Evolutionary conservation across 2,113 vertebrate genomes (phyloP), one percentile per base, ranked within the genome.

Genomic region (western clawed frog (Xenopus tropicalis)): DNA sequence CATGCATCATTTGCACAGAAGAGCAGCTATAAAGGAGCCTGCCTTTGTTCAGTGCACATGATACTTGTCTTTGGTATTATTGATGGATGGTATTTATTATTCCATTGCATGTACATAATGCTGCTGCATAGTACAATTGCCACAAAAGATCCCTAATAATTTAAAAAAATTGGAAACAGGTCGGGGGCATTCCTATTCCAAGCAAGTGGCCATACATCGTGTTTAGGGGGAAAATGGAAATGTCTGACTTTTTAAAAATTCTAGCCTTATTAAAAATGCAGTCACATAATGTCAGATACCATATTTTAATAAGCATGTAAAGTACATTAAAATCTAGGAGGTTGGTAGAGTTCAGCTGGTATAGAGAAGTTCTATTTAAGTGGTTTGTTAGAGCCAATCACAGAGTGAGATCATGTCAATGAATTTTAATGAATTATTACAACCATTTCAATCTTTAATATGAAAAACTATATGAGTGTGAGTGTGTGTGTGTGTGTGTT

Each of bases 51-150:
- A 67, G 69, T 76, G 66, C 37, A 69, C 66, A 76, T 69, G 66
- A 54, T 46, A 69, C 44, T 69, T 46, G 23, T n/a, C 58, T 54
- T 23, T 69, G 23, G 56, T 57, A 29, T 23, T 19, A 37, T 43
- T 76, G 57, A 76, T 69, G 58, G 57, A 76, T 74, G 56, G 23
- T 21, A 69, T 68, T 66, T 67, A 69, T 69, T 69, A 69, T 57
- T 61, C 63, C 58, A 62, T 69, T 58, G 16, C 48, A 61, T 69
- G 66, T 61, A 37, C 64, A 59, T 58, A 42, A 14, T 44, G 44
- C 56, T 58, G 44, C 56, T 46, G 25, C 58, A 61, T 44, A 69
- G 52, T 61, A 37, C 25, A 68, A 74, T 75, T 69, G 69, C 66
- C 57, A 61, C 43, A 43, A n/a, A 5, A 22, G 24, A 62, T 62